These are phyloP conservation scores for Marisa cornuarietis DNA, from an alignment of 1,140 invertebrate genomes.

Conservation along the genomic window DNA sequence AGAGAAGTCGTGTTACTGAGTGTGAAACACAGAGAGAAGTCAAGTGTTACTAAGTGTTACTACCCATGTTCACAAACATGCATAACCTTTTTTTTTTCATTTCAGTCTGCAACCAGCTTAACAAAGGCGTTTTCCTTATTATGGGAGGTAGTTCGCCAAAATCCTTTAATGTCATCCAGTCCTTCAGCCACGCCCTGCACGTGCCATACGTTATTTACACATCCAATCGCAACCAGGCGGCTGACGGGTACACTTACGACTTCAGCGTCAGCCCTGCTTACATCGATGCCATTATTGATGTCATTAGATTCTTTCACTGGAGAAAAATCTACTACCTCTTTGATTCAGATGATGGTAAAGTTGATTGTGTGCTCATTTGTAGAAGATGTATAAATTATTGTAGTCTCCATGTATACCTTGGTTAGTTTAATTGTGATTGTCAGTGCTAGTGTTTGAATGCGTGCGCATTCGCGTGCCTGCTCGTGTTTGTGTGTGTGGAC, in stretches of 20 bases:
- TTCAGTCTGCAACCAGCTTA: slow-evolving; percentile 91
- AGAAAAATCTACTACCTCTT: slow-evolving; percentile 93
- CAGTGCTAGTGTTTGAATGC: not conserved
- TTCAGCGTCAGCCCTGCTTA: slow-evolving; percentile 89
- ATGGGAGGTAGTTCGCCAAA: slow-evolving; percentile 88
- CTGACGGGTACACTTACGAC: slow-evolving; percentile 38
- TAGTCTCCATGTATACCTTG: not conserved
- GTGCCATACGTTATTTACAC: slow-evolving; percentile 84
- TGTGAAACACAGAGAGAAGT: not conserved
- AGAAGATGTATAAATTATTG: not conserved
- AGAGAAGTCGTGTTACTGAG: no score
- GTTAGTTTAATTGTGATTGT: not conserved
- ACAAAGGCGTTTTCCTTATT: slow-evolving; percentile 89
- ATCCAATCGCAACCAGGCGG: slow-evolving; percentile 21
- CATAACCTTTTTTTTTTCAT: slow-evolving; percentile 48
- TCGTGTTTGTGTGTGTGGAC: not conserved
- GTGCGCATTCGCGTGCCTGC: not conserved
- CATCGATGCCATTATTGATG: slow-evolving; percentile 90
- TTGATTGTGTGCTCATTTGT: not conserved
- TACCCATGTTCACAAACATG: no score
- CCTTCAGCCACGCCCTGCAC: slow-evolving; percentile 72
- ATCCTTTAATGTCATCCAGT: slow-evolving; percentile 92
- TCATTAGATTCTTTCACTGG: slow-evolving; percentile 90
- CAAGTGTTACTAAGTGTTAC: not conserved
- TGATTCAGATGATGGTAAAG: slow-evolving; percentile 92